Percentiles rank a stretch among this genome's conserved stretches.
Evolutionary conservation across 1,140 invertebrate species (phyloP).

Genomic region (Leptinotarsa undecemlineata): DNA sequence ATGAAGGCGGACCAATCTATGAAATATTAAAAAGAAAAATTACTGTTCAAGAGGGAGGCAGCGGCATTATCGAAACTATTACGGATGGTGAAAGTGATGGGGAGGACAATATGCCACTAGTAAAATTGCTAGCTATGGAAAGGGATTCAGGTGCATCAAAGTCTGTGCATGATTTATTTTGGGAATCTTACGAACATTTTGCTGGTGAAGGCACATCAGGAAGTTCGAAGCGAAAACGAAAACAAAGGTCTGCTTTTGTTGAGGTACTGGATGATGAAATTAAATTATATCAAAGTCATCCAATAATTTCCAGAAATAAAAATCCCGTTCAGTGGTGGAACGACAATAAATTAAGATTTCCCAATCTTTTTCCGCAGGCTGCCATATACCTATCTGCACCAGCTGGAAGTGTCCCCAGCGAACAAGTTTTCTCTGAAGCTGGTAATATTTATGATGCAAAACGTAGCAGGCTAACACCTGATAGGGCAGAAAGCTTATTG

Average conservation of each 20-base stretch:
- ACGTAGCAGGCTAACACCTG: conserved; percentile 4
- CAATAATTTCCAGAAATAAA: conserved; percentile 4
- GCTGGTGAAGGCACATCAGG: conserved; percentile 4
- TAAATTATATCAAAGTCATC: background rate
- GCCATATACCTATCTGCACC: conserved; percentile 2
- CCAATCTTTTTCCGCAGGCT: background rate
- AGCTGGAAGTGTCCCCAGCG: conserved; percentile 1
- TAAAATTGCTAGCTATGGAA: conserved; percentile 10
- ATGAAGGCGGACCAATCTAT: conserved; percentile 6
- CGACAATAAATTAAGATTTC: conserved; percentile 4
- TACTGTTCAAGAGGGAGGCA: background rate
- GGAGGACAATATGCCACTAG: conserved; percentile 1
- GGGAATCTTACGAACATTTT: conserved; percentile 6
- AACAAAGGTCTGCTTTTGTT: conserved; percentile 3
- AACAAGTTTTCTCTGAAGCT: conserved; percentile 1
- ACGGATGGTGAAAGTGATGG: conserved; percentile 8
- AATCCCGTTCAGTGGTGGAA: background rate
- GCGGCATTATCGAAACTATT: conserved; percentile 10
- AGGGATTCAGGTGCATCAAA: conserved; percentile 10
- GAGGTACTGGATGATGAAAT: conserved; percentile 2
- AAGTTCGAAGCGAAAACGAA: background rate
- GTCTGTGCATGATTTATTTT: conserved; percentile 12
- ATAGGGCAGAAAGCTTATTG: background rate
- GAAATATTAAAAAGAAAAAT: conserved; percentile 18
- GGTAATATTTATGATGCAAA: conserved; percentile 3